A percentile compares a stretch with the other conserved stretches of the same genome.
These are phyloP conservation scores for Aphodius sticticus DNA, from an alignment of 2,888 invertebrate species.

Conservation along the genomic window DNA sequence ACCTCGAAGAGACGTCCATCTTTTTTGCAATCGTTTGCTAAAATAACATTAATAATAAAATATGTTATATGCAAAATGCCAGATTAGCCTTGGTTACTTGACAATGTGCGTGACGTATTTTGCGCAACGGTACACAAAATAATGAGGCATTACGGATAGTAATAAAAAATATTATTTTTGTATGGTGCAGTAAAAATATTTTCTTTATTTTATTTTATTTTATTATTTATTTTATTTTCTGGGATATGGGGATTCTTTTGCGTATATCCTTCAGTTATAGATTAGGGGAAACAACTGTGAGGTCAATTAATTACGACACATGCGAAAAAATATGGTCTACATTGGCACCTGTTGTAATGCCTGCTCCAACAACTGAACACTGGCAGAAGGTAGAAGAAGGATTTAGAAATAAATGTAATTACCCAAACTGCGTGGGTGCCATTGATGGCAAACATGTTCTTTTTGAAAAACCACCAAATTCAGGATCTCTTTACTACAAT, in stretches of 20 bases:
- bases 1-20: neutral
- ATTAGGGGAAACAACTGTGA: constrained; percentile 42
- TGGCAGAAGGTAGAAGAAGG: constrained; percentile 42
- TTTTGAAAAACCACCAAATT: constrained; percentile 11
- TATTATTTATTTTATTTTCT: constrained; percentile 45
- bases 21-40: constrained; percentile 16
- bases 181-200: neutral
- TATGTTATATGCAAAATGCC: neutral
- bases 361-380: constrained; percentile 39
- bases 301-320: constrained; percentile 41
- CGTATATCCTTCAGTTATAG: constrained; percentile 44
- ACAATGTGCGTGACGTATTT: neutral
- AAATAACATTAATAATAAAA: neutral
- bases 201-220: constrained; percentile 41
- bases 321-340: constrained; percentile 40
- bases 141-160: neutral
- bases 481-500: constrained; percentile 16
- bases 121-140: neutral
- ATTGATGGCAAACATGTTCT: constrained; percentile 44
- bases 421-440: constrained; percentile 42
- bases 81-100: neutral
- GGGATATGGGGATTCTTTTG: constrained; percentile 43
- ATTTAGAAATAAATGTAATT: constrained; percentile 38
- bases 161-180: neutral
- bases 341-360: constrained; percentile 43